Percentiles rank a stretch among this genome's conserved stretches.
Evolutionary conservation across 2,113 vertebrate species (phyloP).

Genomic region (Leptobrachium leishanense): DNA sequence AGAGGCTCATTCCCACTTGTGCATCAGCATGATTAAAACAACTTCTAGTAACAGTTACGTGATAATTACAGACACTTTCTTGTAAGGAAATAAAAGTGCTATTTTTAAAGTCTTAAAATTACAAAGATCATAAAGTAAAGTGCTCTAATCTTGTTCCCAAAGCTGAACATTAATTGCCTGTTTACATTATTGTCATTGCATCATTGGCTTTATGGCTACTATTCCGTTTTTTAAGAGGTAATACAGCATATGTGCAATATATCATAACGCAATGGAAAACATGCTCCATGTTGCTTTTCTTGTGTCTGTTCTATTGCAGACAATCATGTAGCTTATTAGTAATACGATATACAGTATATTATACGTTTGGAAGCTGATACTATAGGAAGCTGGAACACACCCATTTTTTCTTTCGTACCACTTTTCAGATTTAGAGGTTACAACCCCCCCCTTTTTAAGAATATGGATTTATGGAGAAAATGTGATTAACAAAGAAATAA

Average conservation of each 20-base stretch:
- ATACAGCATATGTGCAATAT: background rate
- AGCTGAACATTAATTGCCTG: background rate
- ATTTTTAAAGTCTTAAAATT: background rate
- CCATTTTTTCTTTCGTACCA: no score
- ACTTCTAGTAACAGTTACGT: no score
- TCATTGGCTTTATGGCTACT: background rate
- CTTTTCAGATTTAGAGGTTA: no score
- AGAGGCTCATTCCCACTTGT: no score
- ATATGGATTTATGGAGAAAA: no score
- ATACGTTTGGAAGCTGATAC: background rate
- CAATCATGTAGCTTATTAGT: background rate
- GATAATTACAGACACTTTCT: background rate
- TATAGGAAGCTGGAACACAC: no score
- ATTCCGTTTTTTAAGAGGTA: background rate
- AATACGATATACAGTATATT: background rate
- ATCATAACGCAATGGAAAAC: background rate
- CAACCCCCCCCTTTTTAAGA: no score
- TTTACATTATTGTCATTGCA: constrained; percentile 1
- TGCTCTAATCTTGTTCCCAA: background rate
- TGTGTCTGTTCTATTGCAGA: background rate
- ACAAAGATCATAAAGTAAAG: background rate
- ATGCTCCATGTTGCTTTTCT: background rate
- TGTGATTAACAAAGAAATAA: no score
- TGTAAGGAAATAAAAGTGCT: background rate
- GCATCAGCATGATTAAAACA: no score